Evolutionary conservation across 2,888 invertebrate species (phyloP).

Genomic region (Hecatera dysodea): DNA sequence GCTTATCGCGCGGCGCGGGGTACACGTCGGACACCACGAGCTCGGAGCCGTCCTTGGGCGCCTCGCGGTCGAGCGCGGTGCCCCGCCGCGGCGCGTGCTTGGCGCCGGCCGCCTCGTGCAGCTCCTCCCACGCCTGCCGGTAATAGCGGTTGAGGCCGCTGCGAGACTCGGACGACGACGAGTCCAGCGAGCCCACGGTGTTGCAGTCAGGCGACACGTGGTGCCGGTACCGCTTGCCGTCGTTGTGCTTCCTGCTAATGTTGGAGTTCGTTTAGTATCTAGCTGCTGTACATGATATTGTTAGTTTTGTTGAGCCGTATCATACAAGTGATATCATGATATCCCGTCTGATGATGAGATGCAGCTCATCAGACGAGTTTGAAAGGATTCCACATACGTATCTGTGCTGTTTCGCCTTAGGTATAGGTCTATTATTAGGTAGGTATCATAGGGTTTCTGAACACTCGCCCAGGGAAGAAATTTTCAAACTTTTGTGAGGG

Average conservation of each 20-base stretch:
- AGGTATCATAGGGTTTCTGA: not conserved
- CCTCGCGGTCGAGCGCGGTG: slow-evolving; percentile 87
- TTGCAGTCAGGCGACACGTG: slow-evolving; percentile 97
- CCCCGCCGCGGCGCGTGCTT: slow-evolving; percentile 81
- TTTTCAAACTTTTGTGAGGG: not conserved
- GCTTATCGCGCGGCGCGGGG: slow-evolving; percentile 90
- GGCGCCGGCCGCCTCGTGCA: slow-evolving; percentile 95
- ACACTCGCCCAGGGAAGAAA: no score
- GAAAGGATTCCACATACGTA: not conserved
- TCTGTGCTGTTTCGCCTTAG: not conserved
- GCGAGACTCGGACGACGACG: slow-evolving; percentile 96
- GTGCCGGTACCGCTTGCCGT: slow-evolving; percentile 96
- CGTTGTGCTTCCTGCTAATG: slow-evolving; percentile 89
- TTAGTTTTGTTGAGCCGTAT: not conserved
- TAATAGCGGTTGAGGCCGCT: slow-evolving; percentile 96
- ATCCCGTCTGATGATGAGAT: no score
- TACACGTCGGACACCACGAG: slow-evolving; percentile 93
- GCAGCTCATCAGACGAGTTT: not conserved
- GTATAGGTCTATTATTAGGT: not conserved
- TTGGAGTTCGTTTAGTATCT: slow-evolving; percentile 13
- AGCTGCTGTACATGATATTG: not conserved
- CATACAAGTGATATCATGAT: not conserved
- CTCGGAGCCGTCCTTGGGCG: slow-evolving; percentile 94
- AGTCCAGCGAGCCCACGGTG: slow-evolving; percentile 97
- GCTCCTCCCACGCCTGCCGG: slow-evolving; percentile 98